Evolutionary conservation across 2,888 invertebrate species (phyloP).

Genomic region (Ypsolopha scabrella): DNA sequence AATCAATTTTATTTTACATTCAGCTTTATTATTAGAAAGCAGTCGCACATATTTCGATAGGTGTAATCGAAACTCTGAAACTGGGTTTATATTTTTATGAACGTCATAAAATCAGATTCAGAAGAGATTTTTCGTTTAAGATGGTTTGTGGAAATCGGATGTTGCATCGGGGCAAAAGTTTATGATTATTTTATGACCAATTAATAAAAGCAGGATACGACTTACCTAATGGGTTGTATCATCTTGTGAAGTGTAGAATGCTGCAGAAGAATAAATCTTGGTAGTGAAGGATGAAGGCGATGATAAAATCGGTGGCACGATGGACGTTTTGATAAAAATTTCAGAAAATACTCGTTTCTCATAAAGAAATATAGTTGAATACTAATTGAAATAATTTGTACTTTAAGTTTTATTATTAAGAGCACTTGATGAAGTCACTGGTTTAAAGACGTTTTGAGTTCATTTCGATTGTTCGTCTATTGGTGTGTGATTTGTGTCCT

Average conservation of each 20-base stretch:
- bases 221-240: conserved; percentile 61
- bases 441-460: conserved; percentile 11
- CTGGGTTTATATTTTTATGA: too few species aligned
- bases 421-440: conserved; percentile 32
- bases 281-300: background rate
- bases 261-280: conserved; percentile 11
- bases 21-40: background rate
- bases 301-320: background rate
- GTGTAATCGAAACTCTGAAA: too few species aligned
- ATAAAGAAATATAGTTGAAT: background rate
- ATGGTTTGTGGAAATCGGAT: too few species aligned
- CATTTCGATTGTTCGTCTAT: conserved; percentile 34
- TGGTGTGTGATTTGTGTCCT: conserved; percentile 26
- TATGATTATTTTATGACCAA: too few species aligned
- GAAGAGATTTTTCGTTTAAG: too few species aligned
- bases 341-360: background rate
- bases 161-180: too few species aligned
- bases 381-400: conserved; percentile 20
- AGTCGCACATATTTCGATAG: too few species aligned
- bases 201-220: conserved; percentile 7
- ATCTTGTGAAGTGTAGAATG: conserved; percentile 41
- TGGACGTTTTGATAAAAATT: background rate
- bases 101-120: too few species aligned
- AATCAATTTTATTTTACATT: background rate
- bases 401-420: conserved; percentile 26